Evolutionary conservation across 2,797 vertebrate genomes (phyloP).

Genomic region (Diglossa cyanea): DNA sequence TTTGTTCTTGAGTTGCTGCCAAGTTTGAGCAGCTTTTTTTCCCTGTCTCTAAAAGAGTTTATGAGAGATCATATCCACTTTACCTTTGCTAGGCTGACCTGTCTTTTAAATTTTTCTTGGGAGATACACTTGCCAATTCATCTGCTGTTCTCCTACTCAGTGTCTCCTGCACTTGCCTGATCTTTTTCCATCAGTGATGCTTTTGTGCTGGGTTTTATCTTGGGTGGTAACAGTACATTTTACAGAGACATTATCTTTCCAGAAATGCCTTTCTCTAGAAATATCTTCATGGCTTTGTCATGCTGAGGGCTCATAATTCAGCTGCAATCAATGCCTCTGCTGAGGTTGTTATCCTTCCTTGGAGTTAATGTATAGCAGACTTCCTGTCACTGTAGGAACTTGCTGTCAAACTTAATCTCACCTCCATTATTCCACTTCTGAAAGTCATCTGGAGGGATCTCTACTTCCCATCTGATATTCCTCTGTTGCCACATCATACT

Average conservation of each 20-base stretch:
- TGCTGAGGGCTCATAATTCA: constrained; percentile 21
- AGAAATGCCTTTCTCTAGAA: constrained; percentile 28
- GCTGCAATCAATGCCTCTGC: neutral
- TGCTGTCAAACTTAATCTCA: neutral
- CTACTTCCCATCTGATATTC: neutral
- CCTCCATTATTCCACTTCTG: neutral
- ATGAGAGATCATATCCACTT: neutral
- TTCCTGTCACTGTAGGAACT: neutral
- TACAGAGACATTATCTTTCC: constrained; percentile 6
- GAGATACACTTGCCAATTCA: neutral
- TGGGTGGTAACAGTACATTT: neutral
- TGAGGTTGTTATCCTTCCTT: neutral
- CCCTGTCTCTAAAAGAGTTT: neutral
- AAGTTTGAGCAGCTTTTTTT: neutral
- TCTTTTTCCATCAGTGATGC: neutral
- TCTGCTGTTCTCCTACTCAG: neutral
- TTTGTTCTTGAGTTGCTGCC: neutral
- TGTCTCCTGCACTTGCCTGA: neutral
- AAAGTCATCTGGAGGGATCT: neutral
- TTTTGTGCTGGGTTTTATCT: constrained; percentile 8
- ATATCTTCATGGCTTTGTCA: constrained; percentile 6
- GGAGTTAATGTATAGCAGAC: neutral
- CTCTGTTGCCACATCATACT: neutral
- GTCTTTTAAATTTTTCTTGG: neutral
- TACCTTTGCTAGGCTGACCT: neutral